Conservation (phyloP, 1,140 invertebrate species). For the Polypedilum vanderplanki region DNA sequence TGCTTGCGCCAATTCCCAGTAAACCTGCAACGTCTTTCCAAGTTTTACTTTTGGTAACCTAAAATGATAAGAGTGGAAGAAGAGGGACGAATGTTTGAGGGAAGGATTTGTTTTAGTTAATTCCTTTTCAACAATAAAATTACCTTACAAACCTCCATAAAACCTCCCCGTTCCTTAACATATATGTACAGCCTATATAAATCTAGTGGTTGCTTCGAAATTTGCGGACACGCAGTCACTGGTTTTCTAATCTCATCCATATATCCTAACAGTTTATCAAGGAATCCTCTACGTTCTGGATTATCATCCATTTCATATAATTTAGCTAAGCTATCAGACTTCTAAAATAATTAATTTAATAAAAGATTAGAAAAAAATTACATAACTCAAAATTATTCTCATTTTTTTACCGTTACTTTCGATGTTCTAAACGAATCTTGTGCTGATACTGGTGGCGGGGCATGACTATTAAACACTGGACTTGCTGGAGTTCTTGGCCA, state of each 20-base stretch:
- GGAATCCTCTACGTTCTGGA: constrained; percentile 80
- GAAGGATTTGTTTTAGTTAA: constrained; percentile 30
- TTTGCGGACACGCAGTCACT: constrained; percentile 90
- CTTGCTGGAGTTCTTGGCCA: constrained; percentile 84
- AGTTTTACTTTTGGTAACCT: constrained; percentile 96
- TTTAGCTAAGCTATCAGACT: constrained; percentile 84
- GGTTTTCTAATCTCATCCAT: constrained; percentile 90
- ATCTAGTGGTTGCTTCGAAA: constrained; percentile 96
- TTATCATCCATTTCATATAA: constrained; percentile 96
- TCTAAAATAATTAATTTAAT: constrained; percentile 49
- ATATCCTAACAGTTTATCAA: constrained; percentile 86
- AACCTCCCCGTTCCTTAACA: constrained; percentile 93
- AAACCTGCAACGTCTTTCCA: constrained; percentile 96
- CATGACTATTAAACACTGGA: constrained; percentile 87
- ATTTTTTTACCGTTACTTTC: constrained; percentile 44
- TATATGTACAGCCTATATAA: constrained; percentile 90
- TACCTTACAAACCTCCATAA: constrained; percentile 87
- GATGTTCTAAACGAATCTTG: constrained; percentile 79
- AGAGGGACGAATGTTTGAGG: constrained; percentile 29
- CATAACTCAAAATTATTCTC: constrained; percentile 29
- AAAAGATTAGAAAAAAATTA: not conserved
- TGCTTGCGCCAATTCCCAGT: constrained; percentile 89
- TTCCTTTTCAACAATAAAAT: not conserved
- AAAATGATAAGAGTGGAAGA: constrained; percentile 35
- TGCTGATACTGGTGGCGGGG: constrained; percentile 46